phyloP scores from a whole-genome alignment of 2,113 vertebrate species.

The Tapirus terrestris region DNA sequence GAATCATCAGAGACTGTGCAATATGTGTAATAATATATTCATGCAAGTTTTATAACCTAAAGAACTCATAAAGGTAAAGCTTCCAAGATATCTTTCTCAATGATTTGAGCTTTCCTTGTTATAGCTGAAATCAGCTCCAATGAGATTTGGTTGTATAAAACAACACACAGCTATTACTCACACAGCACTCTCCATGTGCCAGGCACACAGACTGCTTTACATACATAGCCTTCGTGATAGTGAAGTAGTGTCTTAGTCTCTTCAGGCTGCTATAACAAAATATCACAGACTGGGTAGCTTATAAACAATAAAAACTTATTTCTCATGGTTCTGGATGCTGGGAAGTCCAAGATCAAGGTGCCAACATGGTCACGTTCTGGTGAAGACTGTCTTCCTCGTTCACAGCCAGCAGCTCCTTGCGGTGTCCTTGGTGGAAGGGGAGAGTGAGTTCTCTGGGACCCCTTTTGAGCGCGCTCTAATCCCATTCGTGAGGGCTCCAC shows the following conservation, averaged over 20 bases:
- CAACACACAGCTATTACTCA: background rate
- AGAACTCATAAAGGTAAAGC: background rate
- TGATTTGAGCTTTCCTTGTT: conserved; percentile 1
- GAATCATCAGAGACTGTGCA: background rate
- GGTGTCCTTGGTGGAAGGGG: background rate
- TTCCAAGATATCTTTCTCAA: background rate
- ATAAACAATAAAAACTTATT: background rate
- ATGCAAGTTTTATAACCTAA: background rate
- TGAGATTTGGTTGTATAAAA: background rate
- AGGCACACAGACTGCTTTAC: background rate
- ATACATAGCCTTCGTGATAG: background rate
- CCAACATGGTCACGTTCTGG: background rate
- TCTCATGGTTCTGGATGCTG: background rate
- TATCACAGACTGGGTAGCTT: background rate
- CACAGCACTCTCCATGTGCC: background rate
- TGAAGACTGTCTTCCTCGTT: background rate
- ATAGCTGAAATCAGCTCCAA: background rate
- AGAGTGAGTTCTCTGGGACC: background rate
- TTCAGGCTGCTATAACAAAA: background rate
- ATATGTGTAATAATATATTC: background rate
- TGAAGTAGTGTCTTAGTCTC: background rate
- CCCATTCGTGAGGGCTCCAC: background rate
- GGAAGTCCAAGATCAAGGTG: background rate
- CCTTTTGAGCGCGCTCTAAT: background rate
- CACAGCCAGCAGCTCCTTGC: background rate